These are phyloP conservation scores for Peromyscus aztecus DNA, from an alignment of 2,797 vertebrate genomes.

Conservation along the genomic window DNA sequence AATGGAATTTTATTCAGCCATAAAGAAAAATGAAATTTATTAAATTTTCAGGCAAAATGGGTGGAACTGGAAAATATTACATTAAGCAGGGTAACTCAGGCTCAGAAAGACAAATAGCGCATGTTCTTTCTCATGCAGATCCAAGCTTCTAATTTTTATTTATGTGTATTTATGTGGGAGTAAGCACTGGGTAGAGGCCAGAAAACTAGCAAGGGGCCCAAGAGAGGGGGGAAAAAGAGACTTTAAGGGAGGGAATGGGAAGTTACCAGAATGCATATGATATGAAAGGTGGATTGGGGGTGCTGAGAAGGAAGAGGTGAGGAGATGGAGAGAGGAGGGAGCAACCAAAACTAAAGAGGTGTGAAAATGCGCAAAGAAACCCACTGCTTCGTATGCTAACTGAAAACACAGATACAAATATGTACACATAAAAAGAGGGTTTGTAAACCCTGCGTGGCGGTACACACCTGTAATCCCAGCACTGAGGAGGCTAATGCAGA, in stretches of 20 bases:
- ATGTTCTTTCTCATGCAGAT: background rate
- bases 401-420: background rate
- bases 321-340: background rate
- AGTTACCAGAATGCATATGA: background rate
- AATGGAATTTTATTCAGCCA: background rate
- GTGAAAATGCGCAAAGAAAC: background rate
- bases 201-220: background rate
- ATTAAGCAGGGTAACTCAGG: background rate
- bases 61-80: background rate
- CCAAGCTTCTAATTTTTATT: background rate
- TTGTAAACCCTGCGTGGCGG: no score
- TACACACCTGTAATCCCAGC: background rate
- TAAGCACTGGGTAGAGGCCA: background rate
- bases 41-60: background rate
- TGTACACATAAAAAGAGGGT: background rate
- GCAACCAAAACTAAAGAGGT: background rate
- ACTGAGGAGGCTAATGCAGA: background rate
- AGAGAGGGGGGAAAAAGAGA: background rate
- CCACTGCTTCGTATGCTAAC: background rate
- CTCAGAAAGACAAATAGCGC: background rate
- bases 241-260: background rate
- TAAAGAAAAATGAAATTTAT: conserved; percentile 27
- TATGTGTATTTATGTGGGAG: conserved; percentile 9
- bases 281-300: background rate
- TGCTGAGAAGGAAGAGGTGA: no score